phyloP scores from a whole-genome alignment of 2,888 invertebrate species.

The Idaea straminata region DNA sequence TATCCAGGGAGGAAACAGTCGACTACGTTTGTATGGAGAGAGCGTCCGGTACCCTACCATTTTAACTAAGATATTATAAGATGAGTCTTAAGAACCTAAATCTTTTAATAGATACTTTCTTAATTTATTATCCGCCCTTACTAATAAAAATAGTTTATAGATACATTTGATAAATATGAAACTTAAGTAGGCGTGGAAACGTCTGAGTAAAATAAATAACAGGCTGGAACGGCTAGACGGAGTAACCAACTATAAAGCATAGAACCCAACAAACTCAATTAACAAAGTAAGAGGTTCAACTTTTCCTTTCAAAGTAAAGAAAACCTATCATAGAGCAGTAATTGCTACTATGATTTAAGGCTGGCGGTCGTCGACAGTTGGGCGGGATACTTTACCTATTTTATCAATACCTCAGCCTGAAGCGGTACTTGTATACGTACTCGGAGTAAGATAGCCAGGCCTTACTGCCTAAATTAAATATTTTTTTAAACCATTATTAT shows the following conservation, averaged over 20 bases:
- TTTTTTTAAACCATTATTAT: too few relatives aligned
- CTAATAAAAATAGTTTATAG: not conserved
- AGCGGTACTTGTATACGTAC: slow-evolving; percentile 28
- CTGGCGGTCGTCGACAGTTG: slow-evolving; percentile 53
- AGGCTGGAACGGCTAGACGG: not conserved
- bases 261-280: not conserved
- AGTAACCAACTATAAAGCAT: not conserved
- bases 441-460: not conserved
- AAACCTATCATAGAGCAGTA: slow-evolving; percentile 56
- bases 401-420: slow-evolving; percentile 65
- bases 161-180: not conserved
- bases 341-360: slow-evolving; percentile 69
- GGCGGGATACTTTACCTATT: slow-evolving; percentile 44
- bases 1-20: too few relatives aligned
- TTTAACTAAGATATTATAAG: too few relatives aligned
- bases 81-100: too few relatives aligned
- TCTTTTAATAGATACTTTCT: too few relatives aligned
- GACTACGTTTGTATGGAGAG: too few relatives aligned
- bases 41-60: too few relatives aligned
- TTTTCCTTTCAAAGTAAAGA: slow-evolving; percentile 62
- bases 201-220: not conserved
- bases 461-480: too few relatives aligned
- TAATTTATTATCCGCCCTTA: too few relatives aligned
- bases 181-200: not conserved
- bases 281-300: slow-evolving; percentile 27